Conservation (phyloP, 2,888 invertebrate species). For the Andrena dorsata region DNA sequence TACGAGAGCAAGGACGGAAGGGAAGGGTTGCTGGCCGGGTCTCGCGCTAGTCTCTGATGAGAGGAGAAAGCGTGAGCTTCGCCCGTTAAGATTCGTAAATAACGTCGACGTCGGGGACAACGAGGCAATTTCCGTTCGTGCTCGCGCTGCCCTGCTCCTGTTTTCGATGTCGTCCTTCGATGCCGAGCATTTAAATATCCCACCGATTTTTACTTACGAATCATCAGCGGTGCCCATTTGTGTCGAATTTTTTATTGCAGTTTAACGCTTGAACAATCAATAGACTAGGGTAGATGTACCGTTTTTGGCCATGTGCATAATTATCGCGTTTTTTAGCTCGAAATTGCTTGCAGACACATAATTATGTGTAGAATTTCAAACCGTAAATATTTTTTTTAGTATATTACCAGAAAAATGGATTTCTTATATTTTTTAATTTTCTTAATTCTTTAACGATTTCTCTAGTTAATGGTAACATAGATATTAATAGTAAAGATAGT, state of each 20-base stretch:
- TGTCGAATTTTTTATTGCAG: conserved; percentile 27
- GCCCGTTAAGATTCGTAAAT: conserved; percentile 72
- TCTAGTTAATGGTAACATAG: too few relatives aligned
- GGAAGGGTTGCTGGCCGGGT: conserved; percentile 28
- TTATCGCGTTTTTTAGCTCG: too few relatives aligned
- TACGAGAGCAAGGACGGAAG: conserved; percentile 21
- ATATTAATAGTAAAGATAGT: too few relatives aligned
- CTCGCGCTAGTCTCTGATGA: conserved; percentile 37
- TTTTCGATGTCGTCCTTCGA: conserved; percentile 28
- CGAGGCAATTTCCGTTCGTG: conserved; percentile 70
- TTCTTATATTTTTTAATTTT: too few relatives aligned
- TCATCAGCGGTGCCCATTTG: not conserved
- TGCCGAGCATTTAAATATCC: conserved; percentile 51
- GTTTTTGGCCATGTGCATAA: too few relatives aligned
- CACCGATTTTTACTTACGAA: conserved; percentile 27
- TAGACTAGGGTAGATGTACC: too few relatives aligned
- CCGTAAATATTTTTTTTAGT: too few relatives aligned
- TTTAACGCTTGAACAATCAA: not conserved
- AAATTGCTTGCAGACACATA: too few relatives aligned
- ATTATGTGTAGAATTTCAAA: too few relatives aligned
- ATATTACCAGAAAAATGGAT: too few relatives aligned
- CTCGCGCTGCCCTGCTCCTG: conserved; percentile 41
- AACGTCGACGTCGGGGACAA: conserved; percentile 70
- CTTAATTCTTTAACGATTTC: too few relatives aligned
- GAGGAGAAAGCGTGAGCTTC: conserved; percentile 57